Evolutionary conservation across 2,888 invertebrate genomes (phyloP).

Genomic region (Melikaiella ostensackeni): DNA sequence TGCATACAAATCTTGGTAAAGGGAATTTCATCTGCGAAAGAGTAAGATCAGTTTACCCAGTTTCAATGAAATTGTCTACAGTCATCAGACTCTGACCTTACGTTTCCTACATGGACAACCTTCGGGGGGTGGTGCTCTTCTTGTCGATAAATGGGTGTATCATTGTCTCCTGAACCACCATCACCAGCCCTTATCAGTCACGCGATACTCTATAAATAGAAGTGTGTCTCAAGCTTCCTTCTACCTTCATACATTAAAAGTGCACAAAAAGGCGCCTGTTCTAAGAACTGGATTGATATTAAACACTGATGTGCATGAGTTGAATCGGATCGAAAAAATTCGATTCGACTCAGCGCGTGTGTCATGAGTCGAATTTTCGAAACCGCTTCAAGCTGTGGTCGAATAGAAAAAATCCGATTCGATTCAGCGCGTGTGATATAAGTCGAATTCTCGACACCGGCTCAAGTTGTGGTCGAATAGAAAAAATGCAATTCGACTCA

Average conservation of each 20-base stretch:
- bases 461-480: too few species aligned
- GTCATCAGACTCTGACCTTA: neutral
- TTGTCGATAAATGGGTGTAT: conserved; percentile 36
- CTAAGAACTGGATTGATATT: too few species aligned
- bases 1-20: neutral
- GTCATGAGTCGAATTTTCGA: too few species aligned
- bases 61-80: neutral
- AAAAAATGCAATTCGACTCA: too few species aligned
- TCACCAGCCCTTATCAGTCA: conserved; percentile 13
- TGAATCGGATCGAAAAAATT: too few species aligned
- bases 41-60: conserved; percentile 7
- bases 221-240: conserved; percentile 4
- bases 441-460: too few species aligned
- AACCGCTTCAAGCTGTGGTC: too few species aligned
- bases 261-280: too few species aligned
- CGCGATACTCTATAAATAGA: conserved; percentile 37
- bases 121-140: conserved; percentile 11
- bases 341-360: too few species aligned
- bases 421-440: too few species aligned
- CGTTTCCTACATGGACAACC: conserved; percentile 25
- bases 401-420: too few species aligned
- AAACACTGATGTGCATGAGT: too few species aligned
- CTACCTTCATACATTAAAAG: neutral
- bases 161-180: conserved; percentile 30
- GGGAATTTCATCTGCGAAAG: neutral